Evolutionary conservation across 2,113 vertebrate genomes (phyloP), one percentile per base, ranked within the genome.

Genomic region (Platycercus adscitus): DNA sequence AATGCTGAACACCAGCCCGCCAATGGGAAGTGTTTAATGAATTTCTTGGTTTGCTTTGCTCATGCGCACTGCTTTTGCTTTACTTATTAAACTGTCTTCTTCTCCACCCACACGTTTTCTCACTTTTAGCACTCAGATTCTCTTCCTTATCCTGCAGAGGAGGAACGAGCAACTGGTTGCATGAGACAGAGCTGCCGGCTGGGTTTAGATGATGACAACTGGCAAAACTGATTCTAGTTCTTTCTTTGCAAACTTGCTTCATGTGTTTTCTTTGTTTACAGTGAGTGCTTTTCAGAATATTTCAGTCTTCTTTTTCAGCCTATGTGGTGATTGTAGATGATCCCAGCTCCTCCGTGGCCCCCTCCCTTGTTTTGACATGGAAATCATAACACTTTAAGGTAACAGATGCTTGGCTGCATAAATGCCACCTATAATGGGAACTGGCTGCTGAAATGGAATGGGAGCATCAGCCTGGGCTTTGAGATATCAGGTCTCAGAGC

Each of bases 371-470:
- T 93, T 86, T 7, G 4, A 7, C 66, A 46, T 86, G 44, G 47
- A 86, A 83, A 88, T 14, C 0, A 0, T 66, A 44, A 44, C 1
- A 5, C 13, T 70, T 91, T 26, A 18, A 83, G 14, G 46, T 93
- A 93, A 64, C 46, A 90, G 66, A 69, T 68, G 72, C 53, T 73
- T 17, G 7, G 65, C 33, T 92, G 77, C 55, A 73, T 79, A 16
- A 83, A 58, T 68, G 52, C 17, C 64, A 61, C 47, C 70, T 60
- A 37, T 61, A 61, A 93, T 6, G 9, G 56, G 47, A 73, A 96
- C 85, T 78, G 58, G 82, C 89, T 73, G 43, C 73, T 95, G 79
- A 90, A 92, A 88, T 41, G 70, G 72, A 88, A 93, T 53, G 33
- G 24, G 47, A 82, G 29, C 7, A 29, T 90, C 86, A 94, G 33